Conservation (phyloP, 2,113 vertebrate genomes). For the Castor canadensis region DNA sequence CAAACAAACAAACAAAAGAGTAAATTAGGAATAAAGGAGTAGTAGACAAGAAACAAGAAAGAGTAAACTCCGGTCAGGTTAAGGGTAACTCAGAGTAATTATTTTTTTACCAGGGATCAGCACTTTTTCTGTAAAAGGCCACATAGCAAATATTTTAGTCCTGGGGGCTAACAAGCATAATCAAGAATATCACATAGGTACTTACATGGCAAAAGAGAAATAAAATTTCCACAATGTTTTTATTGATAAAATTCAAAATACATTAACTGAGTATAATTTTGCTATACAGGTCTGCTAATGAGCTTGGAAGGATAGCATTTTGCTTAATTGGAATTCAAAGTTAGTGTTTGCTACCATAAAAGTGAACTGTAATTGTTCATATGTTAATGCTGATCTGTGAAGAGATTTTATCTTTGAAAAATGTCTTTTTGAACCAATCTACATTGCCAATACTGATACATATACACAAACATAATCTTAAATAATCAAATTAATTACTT, state of each 20-base stretch:
- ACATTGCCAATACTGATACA: not conserved
- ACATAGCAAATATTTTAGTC: not conserved
- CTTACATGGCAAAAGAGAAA: not conserved
- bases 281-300: not conserved
- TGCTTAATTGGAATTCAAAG: not conserved
- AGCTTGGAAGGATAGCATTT: not conserved
- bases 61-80: conserved; percentile 27
- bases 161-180: conserved; percentile 3
- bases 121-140: not conserved
- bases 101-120: not conserved
- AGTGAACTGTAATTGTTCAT: not conserved
- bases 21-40: not conserved
- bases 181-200: not conserved
- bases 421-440: not conserved
- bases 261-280: not conserved
- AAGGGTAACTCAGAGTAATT: conserved; percentile 21
- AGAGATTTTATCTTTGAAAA: conserved; percentile 25
- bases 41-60: conserved; percentile 5
- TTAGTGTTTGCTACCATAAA: not conserved
- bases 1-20: no score
- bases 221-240: conserved; percentile 1
- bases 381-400: not conserved
- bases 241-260: conserved; percentile 3
- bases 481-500: no score
- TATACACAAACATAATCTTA: not conserved